Evolutionary conservation across 2,888 invertebrate species (phyloP).

Genomic region (Dryococelus australis): DNA sequence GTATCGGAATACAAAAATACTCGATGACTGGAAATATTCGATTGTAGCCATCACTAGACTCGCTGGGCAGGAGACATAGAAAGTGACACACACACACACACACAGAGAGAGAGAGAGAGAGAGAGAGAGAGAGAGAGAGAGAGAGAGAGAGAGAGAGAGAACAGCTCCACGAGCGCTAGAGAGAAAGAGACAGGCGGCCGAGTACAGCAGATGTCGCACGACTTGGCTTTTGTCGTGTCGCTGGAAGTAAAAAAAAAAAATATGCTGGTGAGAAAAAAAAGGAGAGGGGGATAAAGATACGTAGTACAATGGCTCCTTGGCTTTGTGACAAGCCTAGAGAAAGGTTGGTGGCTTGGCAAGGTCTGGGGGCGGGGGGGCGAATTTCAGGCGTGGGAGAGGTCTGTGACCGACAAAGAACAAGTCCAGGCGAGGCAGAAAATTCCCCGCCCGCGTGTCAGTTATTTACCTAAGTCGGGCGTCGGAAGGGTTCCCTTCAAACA

Average conservation of each 20-base stretch:
- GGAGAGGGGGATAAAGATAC: not conserved
- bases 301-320: not conserved
- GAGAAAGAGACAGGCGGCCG: not conserved
- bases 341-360: no score
- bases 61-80: no score
- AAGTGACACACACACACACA: no score
- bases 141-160: no score
- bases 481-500: no score
- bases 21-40: no score
- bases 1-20: no score
- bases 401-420: not conserved
- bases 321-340: constrained; percentile 16
- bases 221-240: constrained; percentile 11
- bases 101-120: no score
- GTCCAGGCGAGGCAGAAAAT: not conserved
- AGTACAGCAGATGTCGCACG: not conserved
- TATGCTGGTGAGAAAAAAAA: not conserved
- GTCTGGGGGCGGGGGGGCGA: not conserved
- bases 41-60: no score
- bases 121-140: no score
- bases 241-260: not conserved
- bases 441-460: not conserved
- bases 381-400: not conserved
- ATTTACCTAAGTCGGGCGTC: not conserved
- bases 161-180: no score